phyloP scores from a whole-genome alignment of 2,797 vertebrate species.

The Serranus cabrilla region DNA sequence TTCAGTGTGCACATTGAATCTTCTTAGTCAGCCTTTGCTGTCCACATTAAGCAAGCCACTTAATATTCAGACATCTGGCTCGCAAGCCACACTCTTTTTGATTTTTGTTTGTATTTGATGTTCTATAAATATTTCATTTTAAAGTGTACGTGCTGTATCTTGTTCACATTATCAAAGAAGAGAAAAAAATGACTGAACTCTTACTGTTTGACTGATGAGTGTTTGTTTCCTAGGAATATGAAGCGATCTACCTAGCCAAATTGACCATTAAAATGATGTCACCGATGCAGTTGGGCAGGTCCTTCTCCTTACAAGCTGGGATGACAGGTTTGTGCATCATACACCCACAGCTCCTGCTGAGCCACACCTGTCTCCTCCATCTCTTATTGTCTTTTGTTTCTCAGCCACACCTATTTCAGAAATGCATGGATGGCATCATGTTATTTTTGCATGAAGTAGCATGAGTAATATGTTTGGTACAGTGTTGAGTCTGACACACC shows the following conservation, averaged over 20 bases:
- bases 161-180: background rate
- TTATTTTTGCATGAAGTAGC: background rate
- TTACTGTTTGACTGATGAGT: background rate
- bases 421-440: background rate
- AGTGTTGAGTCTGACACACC: background rate
- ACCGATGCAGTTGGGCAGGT: slow-evolving; percentile 94
- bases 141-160: background rate
- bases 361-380: background rate
- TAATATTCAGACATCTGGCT: background rate
- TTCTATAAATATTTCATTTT: background rate
- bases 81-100: background rate
- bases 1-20: background rate
- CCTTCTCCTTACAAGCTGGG: slow-evolving; percentile 91
- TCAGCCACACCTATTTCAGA: background rate
- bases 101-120: background rate
- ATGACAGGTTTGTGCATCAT: slow-evolving; percentile 87
- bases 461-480: background rate
- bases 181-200: background rate
- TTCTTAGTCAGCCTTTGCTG: background rate
- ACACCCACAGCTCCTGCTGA: background rate
- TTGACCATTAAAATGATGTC: slow-evolving; percentile 99
- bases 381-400: background rate
- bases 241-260: slow-evolving; percentile 98
- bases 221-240: slow-evolving; percentile 91
- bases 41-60: background rate